These are phyloP conservation scores for Steinernema feltiae DNA, from an alignment of 1,140 invertebrate species.

Conservation along the genomic window DNA sequence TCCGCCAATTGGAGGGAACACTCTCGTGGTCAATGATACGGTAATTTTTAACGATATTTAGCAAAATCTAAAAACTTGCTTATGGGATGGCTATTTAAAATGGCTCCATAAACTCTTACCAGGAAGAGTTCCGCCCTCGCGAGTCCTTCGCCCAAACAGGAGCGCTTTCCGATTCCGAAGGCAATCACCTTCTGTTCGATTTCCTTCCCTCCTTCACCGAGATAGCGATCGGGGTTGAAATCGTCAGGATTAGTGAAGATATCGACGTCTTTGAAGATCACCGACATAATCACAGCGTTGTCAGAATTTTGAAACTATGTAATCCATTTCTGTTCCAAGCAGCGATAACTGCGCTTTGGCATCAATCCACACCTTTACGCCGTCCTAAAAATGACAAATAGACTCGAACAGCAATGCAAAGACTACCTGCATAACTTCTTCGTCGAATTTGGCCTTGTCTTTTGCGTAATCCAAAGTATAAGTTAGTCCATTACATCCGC, in stretches of 20 bases:
- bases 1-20: background rate
- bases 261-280: slow-evolving; percentile 20
- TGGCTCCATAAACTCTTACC: slow-evolving; percentile 14
- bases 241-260: background rate
- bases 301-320: slow-evolving; percentile 74
- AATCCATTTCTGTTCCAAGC: slow-evolving; percentile 99
- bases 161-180: slow-evolving; percentile 31
- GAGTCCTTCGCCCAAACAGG: slow-evolving; percentile 27
- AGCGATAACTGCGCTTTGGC: slow-evolving; percentile 92
- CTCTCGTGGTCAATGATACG: background rate
- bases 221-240: slow-evolving; percentile 17
- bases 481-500: slow-evolving; percentile 94
- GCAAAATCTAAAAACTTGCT: slow-evolving; percentile 20
- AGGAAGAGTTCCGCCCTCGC: slow-evolving; percentile 26
- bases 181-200: slow-evolving; percentile 28
- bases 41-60: slow-evolving; percentile 20
- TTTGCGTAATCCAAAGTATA: slow-evolving; percentile 91
- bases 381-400: slow-evolving; percentile 59
- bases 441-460: slow-evolving; percentile 86
- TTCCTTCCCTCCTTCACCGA: background rate
- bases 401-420: background rate
- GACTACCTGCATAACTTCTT: slow-evolving; percentile 73
- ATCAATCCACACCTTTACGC: slow-evolving; percentile 86
- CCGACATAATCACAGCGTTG: slow-evolving; percentile 19
- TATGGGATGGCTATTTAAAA: background rate